Evolutionary conservation across 2,888 invertebrate species (phyloP).

Genomic region (Eristalis tenax): DNA sequence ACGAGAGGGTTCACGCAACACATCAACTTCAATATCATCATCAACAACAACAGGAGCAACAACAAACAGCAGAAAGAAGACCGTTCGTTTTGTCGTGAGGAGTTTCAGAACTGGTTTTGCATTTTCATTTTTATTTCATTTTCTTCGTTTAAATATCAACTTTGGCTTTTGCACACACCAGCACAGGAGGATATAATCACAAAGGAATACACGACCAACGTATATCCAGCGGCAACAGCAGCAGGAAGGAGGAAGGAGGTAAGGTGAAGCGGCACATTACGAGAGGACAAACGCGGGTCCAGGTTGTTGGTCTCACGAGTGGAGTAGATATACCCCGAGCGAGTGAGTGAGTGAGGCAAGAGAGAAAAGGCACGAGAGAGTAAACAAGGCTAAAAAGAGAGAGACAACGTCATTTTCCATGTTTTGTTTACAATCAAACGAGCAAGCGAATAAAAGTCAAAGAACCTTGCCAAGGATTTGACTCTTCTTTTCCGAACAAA

Average conservation of each 20-base stretch:
- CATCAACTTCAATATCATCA: slow-evolving; percentile 1
- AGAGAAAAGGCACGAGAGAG: neutral
- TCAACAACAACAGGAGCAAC: slow-evolving; percentile 18
- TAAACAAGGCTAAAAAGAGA: neutral
- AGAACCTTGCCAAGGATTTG: slow-evolving; percentile 70
- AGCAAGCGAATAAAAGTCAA: slow-evolving; percentile 61
- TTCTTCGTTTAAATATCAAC: slow-evolving; percentile 41
- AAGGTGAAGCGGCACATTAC: neutral
- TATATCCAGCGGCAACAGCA: neutral
- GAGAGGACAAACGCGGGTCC: slow-evolving; percentile 39
- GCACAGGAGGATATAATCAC: slow-evolving; percentile 11
- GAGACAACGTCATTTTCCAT: slow-evolving; percentile 5
- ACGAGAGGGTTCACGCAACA: slow-evolving; percentile 1
- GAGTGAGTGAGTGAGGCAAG: neutral
- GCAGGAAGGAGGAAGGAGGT: slow-evolving; percentile 2
- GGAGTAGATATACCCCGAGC: neutral
- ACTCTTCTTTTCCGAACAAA: slow-evolving; percentile 44
- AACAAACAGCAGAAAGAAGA: slow-evolving; percentile 23
- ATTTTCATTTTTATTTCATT: slow-evolving; percentile 19
- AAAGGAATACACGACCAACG: slow-evolving; percentile 24
- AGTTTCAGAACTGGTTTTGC: slow-evolving; percentile 54
- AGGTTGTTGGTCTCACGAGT: slow-evolving; percentile 61
- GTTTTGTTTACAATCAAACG: slow-evolving; percentile 65
- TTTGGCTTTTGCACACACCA: slow-evolving; percentile 34
- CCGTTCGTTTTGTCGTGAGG: slow-evolving; percentile 40